A percentile compares a stretch with the other conserved stretches of the same genome.
Evolutionary conservation across 2,888 invertebrate genomes (phyloP).

Genomic region (Dryobotodes eremita): DNA sequence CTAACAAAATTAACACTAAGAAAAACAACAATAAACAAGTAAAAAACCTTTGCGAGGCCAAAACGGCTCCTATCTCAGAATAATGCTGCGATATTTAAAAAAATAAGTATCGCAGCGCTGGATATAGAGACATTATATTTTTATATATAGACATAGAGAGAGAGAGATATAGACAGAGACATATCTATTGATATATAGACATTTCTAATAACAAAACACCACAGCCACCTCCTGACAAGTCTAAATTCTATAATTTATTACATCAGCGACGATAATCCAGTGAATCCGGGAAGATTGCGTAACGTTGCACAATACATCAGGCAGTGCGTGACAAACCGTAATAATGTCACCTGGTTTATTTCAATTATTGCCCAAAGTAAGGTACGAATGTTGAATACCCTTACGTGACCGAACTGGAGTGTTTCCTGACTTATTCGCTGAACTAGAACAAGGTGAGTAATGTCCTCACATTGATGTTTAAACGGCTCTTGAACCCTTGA

Average conservation of each 20-base stretch:
- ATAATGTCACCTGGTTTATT: slow-evolving; percentile 81
- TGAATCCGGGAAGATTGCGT: slow-evolving; percentile 35
- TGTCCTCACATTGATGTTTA: slow-evolving; percentile 64
- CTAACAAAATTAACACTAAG: no score
- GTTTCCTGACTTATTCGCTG: slow-evolving; percentile 63
- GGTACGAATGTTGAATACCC: slow-evolving; percentile 66
- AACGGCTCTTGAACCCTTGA: slow-evolving; percentile 66
- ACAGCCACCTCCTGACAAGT: background rate
- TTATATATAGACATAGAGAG: no score
- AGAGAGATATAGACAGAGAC: no score
- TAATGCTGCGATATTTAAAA: no score
- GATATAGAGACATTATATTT: no score
- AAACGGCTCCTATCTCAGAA: no score
- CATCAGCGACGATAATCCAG: slow-evolving; percentile 43
- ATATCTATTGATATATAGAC: background rate
- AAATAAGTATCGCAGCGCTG: no score
- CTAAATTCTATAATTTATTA: slow-evolving; percentile 43
- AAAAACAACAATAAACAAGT: no score
- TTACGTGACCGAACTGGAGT: slow-evolving; percentile 71
- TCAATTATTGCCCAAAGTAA: slow-evolving; percentile 79
- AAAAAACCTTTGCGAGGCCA: no score
- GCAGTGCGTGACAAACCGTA: slow-evolving; percentile 78
- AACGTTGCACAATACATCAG: slow-evolving; percentile 69
- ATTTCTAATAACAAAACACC: slow-evolving; percentile 1
- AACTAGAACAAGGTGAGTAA: slow-evolving; percentile 65